These are phyloP conservation scores for Sinocyclocheilus grahami DNA, from an alignment of 2,113 vertebrate species.

Conservation along the genomic window DNA sequence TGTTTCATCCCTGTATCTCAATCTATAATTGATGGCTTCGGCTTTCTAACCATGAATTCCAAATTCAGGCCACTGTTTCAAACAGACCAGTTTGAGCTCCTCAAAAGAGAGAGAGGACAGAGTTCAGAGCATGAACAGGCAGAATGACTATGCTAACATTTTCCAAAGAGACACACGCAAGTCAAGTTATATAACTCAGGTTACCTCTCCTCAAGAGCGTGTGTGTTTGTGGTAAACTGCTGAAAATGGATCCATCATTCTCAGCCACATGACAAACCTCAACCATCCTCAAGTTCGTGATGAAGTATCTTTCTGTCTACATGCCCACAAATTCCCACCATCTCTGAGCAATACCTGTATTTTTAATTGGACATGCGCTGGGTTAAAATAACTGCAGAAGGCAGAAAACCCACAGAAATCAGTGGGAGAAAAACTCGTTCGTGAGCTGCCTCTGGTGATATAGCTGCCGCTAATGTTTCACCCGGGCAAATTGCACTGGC, in stretches of 20 bases:
- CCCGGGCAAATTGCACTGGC: slow-evolving; percentile 66
- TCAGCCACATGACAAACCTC: slow-evolving; percentile 6
- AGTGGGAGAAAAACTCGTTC: slow-evolving; percentile 63
- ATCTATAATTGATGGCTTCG: slow-evolving; percentile 67
- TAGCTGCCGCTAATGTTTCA: slow-evolving; percentile 65
- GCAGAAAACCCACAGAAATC: slow-evolving; percentile 48
- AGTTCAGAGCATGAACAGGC: slow-evolving; percentile 11
- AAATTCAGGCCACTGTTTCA: slow-evolving; percentile 52
- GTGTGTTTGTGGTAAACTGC: not conserved
- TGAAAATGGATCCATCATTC: slow-evolving; percentile 2
- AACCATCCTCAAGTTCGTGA: not conserved
- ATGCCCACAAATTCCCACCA: not conserved
- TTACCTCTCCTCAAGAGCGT: not conserved
- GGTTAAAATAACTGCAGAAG: slow-evolving; percentile 46
- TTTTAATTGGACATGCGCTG: slow-evolving; percentile 35
- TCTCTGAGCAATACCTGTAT: slow-evolving; percentile 23
- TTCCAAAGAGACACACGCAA: not conserved
- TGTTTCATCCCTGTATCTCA: slow-evolving; percentile 53
- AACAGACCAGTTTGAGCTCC: slow-evolving; percentile 21
- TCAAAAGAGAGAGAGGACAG: slow-evolving; percentile 20
- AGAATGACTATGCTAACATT: slow-evolving; percentile 11
- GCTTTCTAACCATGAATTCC: slow-evolving; percentile 56
- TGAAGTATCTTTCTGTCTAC: not conserved
- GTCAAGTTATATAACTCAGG: slow-evolving; percentile 4
- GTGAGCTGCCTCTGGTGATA: slow-evolving; percentile 42